phyloP scores from a whole-genome alignment of 2,888 invertebrate genomes.

The Tachystola acroxantha region DNA sequence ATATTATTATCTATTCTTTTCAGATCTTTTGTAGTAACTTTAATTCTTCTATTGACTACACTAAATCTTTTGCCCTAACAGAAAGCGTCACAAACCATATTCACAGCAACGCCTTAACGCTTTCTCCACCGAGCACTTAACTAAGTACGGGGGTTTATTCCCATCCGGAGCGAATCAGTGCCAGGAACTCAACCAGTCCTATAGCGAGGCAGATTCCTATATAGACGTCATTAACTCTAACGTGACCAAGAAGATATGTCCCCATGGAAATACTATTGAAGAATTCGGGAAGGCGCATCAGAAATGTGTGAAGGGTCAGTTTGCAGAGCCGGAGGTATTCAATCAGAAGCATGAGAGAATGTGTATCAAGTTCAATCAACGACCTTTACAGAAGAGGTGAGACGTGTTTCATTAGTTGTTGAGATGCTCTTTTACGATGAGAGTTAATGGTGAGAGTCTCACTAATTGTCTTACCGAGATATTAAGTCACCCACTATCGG shows the following conservation, averaged over 20 bases:
- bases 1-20: background rate
- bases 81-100: conserved; percentile 74
- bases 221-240: conserved; percentile 65
- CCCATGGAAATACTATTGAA: conserved; percentile 67
- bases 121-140: conserved; percentile 72
- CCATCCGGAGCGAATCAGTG: conserved; percentile 70
- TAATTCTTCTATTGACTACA: conserved; percentile 39
- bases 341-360: conserved; percentile 69
- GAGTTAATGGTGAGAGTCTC: too few species aligned
- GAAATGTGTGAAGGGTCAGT: conserved; percentile 66
- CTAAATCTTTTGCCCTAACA: conserved; percentile 64
- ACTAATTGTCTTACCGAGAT: too few species aligned
- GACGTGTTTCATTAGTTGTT: conserved; percentile 8
- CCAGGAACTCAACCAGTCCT: conserved; percentile 68
- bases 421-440: too few species aligned
- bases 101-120: conserved; percentile 74
- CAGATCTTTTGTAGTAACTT: conserved; percentile 9
- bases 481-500: too few species aligned
- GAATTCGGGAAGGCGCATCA: conserved; percentile 74
- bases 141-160: conserved; percentile 70
- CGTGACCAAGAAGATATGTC: conserved; percentile 56
- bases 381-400: conserved; percentile 68
- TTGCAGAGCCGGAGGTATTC: conserved; percentile 44
- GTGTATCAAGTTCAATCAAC: conserved; percentile 73
- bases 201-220: conserved; percentile 69